Percentiles rank a stretch among this genome's conserved stretches.
Conservation (phyloP, 1,140 invertebrate genomes). For the Idris sp. region DNA sequence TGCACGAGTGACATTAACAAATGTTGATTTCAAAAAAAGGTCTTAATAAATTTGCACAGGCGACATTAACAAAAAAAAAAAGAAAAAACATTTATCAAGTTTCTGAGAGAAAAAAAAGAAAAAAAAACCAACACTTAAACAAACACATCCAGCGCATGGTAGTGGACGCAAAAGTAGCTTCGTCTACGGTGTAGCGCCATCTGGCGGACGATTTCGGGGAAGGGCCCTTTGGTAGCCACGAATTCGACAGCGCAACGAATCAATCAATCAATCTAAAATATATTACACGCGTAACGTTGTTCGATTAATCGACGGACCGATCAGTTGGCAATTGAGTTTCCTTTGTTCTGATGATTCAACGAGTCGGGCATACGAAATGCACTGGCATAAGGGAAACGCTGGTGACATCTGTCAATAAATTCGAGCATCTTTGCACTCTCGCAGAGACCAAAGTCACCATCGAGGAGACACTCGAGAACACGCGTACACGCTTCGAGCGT, state of each 20-base stretch:
- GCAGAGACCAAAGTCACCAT: conserved; percentile 88
- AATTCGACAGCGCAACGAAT: conserved; percentile 36
- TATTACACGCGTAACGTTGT: conserved; percentile 58
- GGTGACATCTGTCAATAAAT: conserved; percentile 85
- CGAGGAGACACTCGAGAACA: conserved; percentile 86
- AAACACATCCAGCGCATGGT: too few species aligned
- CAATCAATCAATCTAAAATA: conserved; percentile 58
- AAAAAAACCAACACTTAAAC: too few species aligned
- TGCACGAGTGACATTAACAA: too few species aligned
- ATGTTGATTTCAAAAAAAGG: too few species aligned
- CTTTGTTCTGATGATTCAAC: conserved; percentile 73
- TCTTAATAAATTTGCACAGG: too few species aligned
- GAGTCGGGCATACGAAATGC: conserved; percentile 81
- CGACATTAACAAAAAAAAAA: too few species aligned
- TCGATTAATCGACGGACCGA: conserved; percentile 61
- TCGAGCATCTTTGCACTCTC: conserved; percentile 81
- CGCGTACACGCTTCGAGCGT: conserved; percentile 85
- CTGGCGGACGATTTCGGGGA: too few species aligned
- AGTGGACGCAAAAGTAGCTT: too few species aligned
- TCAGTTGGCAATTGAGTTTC: conserved; percentile 78
- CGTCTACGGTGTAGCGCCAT: too few species aligned
- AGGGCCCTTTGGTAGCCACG: conserved; percentile 10
- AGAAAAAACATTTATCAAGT: too few species aligned
- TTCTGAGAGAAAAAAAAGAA: too few species aligned
- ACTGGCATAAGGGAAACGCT: conserved; percentile 85